Evolutionary conservation across 2,888 invertebrate genomes (phyloP), one percentile per base, ranked within the genome.

Genomic region (Cecidostiba fungosa): DNA sequence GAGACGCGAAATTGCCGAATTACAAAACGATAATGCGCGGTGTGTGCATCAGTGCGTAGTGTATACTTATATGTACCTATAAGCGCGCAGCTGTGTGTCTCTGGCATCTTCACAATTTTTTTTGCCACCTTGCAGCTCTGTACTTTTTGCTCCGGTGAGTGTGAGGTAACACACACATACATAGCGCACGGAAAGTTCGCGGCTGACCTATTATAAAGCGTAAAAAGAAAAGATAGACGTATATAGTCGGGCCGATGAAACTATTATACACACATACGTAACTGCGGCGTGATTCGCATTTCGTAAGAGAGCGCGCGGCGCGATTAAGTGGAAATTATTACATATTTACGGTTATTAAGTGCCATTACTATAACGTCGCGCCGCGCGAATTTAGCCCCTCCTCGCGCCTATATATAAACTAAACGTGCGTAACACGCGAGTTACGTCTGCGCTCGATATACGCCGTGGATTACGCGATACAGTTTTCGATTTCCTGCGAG

Each of bases 301-400:
- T 74, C 74, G 47, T 19, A 50, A 77, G 47, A 59, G 32, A 62
- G 2, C 29, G 32, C 36, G 2, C 29, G 32, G 19, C 74, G 36
- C 79, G 69, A 70, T 82, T 43, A 43, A 47, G 73, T 70, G 69
- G 79, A 85, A 85, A 85, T 85, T 79, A 74, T 82, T 84, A 78
- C 78, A 78, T 74, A 85, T 81, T 85, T 82, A 76, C 82, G 82
- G 74, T 78, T 69, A 79, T 78, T 78, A 70, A 76, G 66, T 70
- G 66, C 74, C 54, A 82, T 78, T 78, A 74, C 26, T 32, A 43
- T 39, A 43, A 74, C 62, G 54, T 76, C 50, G 50, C 47, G 4
- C 50, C 19, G 19, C 50, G 47, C 50, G 62, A 50, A 62, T 77
- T 84, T 59, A 83, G 54, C 50, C 77, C 19, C 26, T 62, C n/a